Conservation (phyloP, 1,140 invertebrate species). For the Dreissena polymorpha region DNA sequence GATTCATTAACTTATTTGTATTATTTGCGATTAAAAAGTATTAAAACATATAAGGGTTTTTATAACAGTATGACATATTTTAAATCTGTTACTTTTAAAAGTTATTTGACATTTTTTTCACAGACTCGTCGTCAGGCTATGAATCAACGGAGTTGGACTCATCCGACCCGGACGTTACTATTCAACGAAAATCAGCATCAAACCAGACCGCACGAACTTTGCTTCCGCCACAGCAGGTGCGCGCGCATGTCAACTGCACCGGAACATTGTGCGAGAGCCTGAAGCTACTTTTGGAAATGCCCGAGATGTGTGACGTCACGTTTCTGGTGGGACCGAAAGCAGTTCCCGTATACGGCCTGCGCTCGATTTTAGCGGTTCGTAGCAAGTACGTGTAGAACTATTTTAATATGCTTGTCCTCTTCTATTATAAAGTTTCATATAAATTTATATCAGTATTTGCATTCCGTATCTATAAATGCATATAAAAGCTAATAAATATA, state of each 20-base stretch:
- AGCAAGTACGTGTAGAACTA: constrained; percentile 44
- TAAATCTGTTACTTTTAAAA: neutral
- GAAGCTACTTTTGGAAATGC: constrained; percentile 53
- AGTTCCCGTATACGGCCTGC: constrained; percentile 54
- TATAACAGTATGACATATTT: no score
- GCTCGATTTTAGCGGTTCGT: constrained; percentile 51
- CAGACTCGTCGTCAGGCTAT: constrained; percentile 34
- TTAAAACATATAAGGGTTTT: no score
- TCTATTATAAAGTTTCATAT: neutral
- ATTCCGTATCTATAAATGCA: neutral
- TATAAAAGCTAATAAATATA: neutral
- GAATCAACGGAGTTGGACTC: constrained; percentile 20
- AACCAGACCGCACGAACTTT: no score
- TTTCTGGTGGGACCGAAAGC: constrained; percentile 54
- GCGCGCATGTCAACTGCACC: constrained; percentile 34
- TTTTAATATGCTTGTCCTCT: neutral
- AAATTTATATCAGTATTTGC: neutral
- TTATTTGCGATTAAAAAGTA: no score
- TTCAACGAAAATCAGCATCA: neutral
- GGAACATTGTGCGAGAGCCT: constrained; percentile 51
- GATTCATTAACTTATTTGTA: no score
- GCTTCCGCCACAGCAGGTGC: neutral
- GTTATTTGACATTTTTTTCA: neutral
- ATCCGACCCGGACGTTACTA: constrained; percentile 19
- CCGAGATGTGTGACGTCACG: constrained; percentile 60